Evolutionary conservation across 1,140 invertebrate genomes (phyloP).

Genomic region (Temnothorax longispinosus): DNA sequence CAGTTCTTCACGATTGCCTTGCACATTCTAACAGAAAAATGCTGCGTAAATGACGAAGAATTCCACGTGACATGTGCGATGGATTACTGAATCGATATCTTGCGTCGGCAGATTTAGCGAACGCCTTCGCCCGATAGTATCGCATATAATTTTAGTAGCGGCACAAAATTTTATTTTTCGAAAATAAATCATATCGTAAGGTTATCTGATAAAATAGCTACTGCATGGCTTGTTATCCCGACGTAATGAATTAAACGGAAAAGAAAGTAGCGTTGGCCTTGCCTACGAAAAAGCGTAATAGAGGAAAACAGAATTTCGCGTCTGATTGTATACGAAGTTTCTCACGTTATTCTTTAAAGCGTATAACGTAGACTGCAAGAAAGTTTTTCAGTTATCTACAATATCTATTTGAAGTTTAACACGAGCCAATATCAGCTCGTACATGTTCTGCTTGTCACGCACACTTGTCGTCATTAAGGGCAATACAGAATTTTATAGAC

Average conservation of each 20-base stretch:
- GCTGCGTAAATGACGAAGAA: neutral
- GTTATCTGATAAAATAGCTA: neutral
- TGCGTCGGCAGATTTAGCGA: conserved; percentile 26
- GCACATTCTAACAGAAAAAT: conserved; percentile 31
- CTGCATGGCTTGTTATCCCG: conserved; percentile 9
- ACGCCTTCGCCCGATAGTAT: conserved; percentile 1
- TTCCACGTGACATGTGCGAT: conserved; percentile 6
- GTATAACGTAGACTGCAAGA: conserved; percentile 35
- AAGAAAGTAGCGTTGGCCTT: neutral
- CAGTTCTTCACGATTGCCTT: conserved; percentile 53
- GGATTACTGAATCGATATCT: neutral
- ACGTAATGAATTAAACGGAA: neutral
- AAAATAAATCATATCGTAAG: neutral
- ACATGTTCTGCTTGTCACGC: conserved; percentile 44
- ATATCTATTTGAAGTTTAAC: conserved; percentile 50
- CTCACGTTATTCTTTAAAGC: conserved; percentile 31
- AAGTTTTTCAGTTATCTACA: conserved; percentile 26
- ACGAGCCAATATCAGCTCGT: conserved; percentile 44
- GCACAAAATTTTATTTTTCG: conserved; percentile 47
- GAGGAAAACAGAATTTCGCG: conserved; percentile 25
- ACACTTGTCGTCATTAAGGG: conserved; percentile 33
- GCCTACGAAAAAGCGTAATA: conserved; percentile 17
- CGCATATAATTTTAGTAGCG: conserved; percentile 25
- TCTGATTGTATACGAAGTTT: conserved; percentile 57
- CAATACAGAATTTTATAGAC: neutral